Evolutionary conservation across 37 sponge, comb jelly and placozoan species (phyloP).

Genomic region (Diacarnus erythraeanus): DNA sequence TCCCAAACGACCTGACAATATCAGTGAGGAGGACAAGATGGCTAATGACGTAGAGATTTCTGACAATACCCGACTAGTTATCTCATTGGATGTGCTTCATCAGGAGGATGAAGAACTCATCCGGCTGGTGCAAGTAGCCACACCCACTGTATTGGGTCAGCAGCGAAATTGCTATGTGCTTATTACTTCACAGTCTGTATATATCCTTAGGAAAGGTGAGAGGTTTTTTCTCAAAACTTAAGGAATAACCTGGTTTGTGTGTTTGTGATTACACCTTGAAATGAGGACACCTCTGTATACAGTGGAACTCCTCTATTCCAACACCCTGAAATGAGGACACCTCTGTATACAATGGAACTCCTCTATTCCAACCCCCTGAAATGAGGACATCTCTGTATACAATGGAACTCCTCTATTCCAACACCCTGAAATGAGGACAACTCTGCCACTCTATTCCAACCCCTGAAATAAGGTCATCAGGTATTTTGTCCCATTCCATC

Average conservation of each 20-base stretch:
- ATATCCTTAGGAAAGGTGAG: constrained; percentile 62
- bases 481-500: no score
- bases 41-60: constrained; percentile 44
- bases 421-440: no score
- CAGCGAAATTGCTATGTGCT: constrained; percentile 42
- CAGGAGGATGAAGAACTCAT: constrained; percentile 9
- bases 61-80: constrained; percentile 48
- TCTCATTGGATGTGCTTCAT: constrained; percentile 60
- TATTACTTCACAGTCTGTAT: constrained; percentile 55
- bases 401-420: no score
- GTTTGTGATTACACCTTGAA: not conserved
- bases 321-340: no score
- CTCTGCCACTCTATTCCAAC: not conserved
- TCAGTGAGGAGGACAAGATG: constrained; percentile 16
- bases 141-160: constrained; percentile 39
- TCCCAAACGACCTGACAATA: constrained; percentile 7
- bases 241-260: not conserved
- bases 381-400: no score
- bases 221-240: no score
- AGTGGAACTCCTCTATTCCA: no score
- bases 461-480: not conserved
- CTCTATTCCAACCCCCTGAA: no score
- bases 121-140: constrained; percentile 54
- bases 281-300: no score
- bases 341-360: no score